A percentile compares a stretch with the other conserved stretches of the same genome.
Evolutionary conservation across 2,113 vertebrate genomes (phyloP).

Genomic region (Melanostigma gelatinosum): DNA sequence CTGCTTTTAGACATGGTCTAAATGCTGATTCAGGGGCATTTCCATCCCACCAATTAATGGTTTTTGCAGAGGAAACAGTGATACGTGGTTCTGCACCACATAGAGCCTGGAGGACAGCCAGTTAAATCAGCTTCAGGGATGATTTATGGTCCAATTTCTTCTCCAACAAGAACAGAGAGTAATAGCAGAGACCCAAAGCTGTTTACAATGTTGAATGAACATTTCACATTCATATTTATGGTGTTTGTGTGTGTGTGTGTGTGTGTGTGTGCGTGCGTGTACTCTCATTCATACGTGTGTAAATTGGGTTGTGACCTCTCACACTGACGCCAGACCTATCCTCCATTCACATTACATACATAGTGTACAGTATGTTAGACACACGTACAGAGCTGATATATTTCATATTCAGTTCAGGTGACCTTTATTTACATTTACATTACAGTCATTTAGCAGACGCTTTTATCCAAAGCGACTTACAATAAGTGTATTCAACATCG

Average conservation of each 20-base stretch:
- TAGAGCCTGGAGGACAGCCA: constrained; percentile 33
- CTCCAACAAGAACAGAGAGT: constrained; percentile 46
- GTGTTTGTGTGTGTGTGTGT: neutral
- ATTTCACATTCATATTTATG: constrained; percentile 17
- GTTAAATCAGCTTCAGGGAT: constrained; percentile 39
- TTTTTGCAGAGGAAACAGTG: constrained; percentile 27
- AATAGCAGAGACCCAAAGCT: constrained; percentile 39
- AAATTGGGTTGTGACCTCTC: constrained; percentile 19
- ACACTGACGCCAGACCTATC: neutral
- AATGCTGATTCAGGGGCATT: constrained; percentile 46
- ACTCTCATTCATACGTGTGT: neutral
- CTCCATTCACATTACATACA: neutral
- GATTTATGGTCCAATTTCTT: constrained; percentile 61
- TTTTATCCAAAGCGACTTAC: too few species aligned
- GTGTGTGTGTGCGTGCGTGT: neutral
- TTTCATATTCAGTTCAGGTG: neutral
- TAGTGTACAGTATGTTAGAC: neutral
- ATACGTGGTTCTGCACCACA: constrained; percentile 38
- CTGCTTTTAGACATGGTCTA: constrained; percentile 3
- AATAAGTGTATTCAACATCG: too few species aligned
- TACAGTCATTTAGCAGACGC: too few species aligned
- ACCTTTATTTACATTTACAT: neutral
- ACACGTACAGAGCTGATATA: neutral
- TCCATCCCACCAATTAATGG: constrained; percentile 31
- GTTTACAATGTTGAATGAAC: constrained; percentile 39